Evolutionary conservation across 2,113 vertebrate species (phyloP).

Genomic region (Litocranius walleri): DNA sequence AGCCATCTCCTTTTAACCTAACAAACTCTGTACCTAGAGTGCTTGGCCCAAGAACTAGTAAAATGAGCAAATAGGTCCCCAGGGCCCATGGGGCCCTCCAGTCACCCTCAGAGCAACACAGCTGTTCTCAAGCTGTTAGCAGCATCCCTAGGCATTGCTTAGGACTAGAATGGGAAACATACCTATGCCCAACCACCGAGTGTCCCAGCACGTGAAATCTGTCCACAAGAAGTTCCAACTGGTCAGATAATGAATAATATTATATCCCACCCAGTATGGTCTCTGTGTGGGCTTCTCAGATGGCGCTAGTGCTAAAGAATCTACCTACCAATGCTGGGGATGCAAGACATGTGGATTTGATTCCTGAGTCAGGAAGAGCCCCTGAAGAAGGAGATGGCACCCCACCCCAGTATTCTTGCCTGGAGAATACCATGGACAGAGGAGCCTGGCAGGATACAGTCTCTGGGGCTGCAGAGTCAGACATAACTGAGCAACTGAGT

Average conservation of each 20-base stretch:
- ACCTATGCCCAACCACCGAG: fast-evolving
- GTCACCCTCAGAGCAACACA: not conserved
- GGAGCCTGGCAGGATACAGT: not conserved
- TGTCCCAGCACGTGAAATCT: too few species aligned
- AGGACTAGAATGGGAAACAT: not conserved
- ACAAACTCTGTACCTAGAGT: not conserved
- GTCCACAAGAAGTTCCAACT: not conserved
- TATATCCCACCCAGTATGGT: not conserved
- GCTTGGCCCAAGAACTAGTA: not conserved
- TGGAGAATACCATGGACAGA: not conserved
- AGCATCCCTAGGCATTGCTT: not conserved
- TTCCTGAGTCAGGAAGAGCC: not conserved
- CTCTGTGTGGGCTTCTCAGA: not conserved
- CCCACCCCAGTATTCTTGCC: not conserved
- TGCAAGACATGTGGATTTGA: not conserved
- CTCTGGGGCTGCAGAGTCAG: not conserved
- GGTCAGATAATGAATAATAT: not conserved
- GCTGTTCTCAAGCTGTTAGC: not conserved
- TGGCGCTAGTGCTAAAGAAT: not conserved
- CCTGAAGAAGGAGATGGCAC: not conserved
- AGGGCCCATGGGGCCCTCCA: not conserved
- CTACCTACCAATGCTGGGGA: not conserved
- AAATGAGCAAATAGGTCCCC: not conserved
- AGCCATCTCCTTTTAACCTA: not conserved
- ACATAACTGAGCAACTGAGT: not conserved